Percentiles rank a stretch among this genome's conserved stretches.
phyloP scores from a whole-genome alignment of 2,888 invertebrate species.

The Adelphocoris suturalis region DNA sequence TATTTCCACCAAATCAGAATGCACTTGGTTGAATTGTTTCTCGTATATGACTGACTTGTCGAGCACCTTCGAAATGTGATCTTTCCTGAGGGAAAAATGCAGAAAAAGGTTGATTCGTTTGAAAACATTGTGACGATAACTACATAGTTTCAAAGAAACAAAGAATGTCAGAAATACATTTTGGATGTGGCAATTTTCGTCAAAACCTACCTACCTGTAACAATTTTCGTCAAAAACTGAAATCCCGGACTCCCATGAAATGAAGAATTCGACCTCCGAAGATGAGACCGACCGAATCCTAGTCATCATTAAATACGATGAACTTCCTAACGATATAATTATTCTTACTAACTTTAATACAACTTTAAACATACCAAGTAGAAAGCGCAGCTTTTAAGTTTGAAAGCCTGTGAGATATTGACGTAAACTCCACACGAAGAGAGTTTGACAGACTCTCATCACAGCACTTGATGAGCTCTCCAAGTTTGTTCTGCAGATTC shows the following conservation, averaged over 20 bases:
- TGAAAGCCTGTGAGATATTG: constrained; percentile 87
- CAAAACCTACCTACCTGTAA: too few species aligned
- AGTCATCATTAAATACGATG: too few species aligned
- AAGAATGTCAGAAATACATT: too few species aligned
- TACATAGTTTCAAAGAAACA: too few species aligned
- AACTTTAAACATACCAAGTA: constrained; percentile 82
- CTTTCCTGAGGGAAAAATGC: constrained; percentile 68
- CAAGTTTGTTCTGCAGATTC: constrained; percentile 84
- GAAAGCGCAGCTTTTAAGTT: constrained; percentile 89
- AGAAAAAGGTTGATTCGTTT: not conserved
- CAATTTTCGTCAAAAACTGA: too few species aligned
- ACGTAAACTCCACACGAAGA: constrained; percentile 89
- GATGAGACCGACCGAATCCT: too few species aligned
- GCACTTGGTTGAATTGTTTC: constrained; percentile 82
- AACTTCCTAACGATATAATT: too few species aligned
- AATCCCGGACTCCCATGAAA: too few species aligned
- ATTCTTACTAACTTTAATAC: too few species aligned
- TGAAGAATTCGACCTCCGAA: too few species aligned
- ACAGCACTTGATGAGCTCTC: constrained; percentile 84
- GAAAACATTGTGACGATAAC: too few species aligned
- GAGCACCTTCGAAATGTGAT: constrained; percentile 69
- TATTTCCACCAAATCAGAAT: constrained; percentile 83
- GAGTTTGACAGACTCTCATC: constrained; percentile 90
- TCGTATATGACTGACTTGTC: constrained; percentile 81
- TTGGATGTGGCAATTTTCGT: too few species aligned